Percentiles rank a stretch among this genome's conserved stretches.
Conservation (phyloP, 2,888 invertebrate genomes). For the Steinernema scapterisci region DNA sequence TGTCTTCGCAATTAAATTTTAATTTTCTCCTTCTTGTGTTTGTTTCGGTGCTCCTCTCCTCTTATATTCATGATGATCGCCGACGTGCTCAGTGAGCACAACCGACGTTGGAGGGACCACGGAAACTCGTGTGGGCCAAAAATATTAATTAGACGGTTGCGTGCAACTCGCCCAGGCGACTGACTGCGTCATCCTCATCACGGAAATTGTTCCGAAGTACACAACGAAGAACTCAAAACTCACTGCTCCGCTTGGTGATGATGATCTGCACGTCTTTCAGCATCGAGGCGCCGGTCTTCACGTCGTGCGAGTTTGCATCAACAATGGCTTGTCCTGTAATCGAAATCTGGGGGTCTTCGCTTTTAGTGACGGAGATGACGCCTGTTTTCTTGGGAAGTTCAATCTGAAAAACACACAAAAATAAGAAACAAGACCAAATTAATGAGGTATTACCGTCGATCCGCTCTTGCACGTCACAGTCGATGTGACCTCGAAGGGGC, state of each 20-base stretch:
- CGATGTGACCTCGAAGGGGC: constrained; percentile 83
- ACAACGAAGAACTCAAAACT: not conserved
- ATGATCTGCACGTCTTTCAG: constrained; percentile 82
- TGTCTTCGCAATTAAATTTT: constrained; percentile 19
- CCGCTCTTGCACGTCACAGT: constrained; percentile 75
- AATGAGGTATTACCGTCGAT: not conserved
- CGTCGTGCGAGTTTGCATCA: constrained; percentile 83
- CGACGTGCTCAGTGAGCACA: not conserved
- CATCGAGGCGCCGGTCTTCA: constrained; percentile 83
- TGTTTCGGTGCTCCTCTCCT: not conserved
- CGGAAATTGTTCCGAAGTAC: not conserved
- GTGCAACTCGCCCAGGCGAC: not conserved
- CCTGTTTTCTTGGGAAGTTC: constrained; percentile 79
- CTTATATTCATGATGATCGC: constrained; percentile 9
- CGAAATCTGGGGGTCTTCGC: constrained; percentile 77
- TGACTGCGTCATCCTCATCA: not conserved
- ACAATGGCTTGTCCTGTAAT: constrained; percentile 77
- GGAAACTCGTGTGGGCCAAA: not conserved
- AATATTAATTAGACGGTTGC: constrained; percentile 18
- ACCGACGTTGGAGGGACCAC: not conserved
- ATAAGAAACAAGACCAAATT: not conserved
- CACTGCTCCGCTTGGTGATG: constrained; percentile 55
- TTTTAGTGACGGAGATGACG: constrained; percentile 84
- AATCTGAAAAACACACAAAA: constrained; percentile 38
- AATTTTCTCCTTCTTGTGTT: constrained; percentile 7